These are phyloP conservation scores for Lithodes maja DNA, from an alignment of 2,888 invertebrate species.

Conservation along the genomic window DNA sequence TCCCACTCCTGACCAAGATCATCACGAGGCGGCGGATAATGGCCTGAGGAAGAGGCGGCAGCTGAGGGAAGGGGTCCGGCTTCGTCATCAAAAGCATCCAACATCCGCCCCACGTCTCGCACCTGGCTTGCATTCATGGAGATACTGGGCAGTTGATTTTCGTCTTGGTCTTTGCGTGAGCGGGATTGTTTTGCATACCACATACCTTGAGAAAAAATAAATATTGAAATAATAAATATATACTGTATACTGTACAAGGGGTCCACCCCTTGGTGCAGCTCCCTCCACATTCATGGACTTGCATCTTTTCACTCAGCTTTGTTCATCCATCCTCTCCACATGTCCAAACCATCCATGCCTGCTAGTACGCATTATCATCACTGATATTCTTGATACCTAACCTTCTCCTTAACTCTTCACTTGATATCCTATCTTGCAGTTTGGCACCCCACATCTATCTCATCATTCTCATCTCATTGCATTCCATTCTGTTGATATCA, in stretches of 20 bases:
- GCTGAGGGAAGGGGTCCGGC: background rate
- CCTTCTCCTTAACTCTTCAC: too few species aligned
- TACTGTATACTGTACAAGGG: too few species aligned
- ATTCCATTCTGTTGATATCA: too few species aligned
- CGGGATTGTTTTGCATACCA: slow-evolving; percentile 47
- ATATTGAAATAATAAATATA: background rate
- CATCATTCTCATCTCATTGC: too few species aligned
- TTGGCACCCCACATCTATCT: too few species aligned
- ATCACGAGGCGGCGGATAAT: slow-evolving; percentile 11
- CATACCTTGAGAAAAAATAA: slow-evolving; percentile 38
- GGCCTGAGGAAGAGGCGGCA: background rate
- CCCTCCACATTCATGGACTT: background rate
- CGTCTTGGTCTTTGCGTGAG: slow-evolving; percentile 28
- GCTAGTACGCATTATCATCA: too few species aligned
- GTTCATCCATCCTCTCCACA: too few species aligned
- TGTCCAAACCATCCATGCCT: too few species aligned
- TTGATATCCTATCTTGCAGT: too few species aligned
- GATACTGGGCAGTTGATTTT: slow-evolving; percentile 34
- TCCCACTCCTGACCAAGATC: slow-evolving; percentile 61
- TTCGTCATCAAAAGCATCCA: slow-evolving; percentile 53
- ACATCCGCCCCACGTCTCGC: slow-evolving; percentile 42
- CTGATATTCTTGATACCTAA: too few species aligned
- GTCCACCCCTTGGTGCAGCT: background rate
- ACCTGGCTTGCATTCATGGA: slow-evolving; percentile 64
- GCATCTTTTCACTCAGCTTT: too few species aligned